These are phyloP conservation scores for Agrotis clavis DNA, from an alignment of 2,888 invertebrate species.

Conservation along the genomic window DNA sequence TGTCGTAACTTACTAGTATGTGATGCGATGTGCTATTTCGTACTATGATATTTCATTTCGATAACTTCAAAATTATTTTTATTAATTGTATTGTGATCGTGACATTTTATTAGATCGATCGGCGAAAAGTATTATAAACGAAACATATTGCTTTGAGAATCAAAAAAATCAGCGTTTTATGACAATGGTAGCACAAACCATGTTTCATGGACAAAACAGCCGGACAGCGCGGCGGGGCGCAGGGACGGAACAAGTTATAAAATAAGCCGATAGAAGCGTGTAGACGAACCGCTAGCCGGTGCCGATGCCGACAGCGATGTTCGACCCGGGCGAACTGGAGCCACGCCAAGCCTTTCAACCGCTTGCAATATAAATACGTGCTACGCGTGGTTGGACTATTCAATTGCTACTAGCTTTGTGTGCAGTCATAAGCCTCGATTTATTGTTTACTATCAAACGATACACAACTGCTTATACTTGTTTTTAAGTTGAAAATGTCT, in stretches of 20 bases:
- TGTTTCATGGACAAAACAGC: slow-evolving; percentile 60
- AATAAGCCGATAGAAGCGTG: slow-evolving; percentile 68
- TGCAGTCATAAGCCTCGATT: slow-evolving; percentile 55
- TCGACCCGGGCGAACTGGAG: slow-evolving; percentile 66
- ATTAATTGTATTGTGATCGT: background rate
- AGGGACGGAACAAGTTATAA: slow-evolving; percentile 70
- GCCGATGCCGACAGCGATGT: slow-evolving; percentile 60
- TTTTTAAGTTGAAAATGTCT: slow-evolving; percentile 2
- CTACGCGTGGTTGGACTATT: slow-evolving; percentile 68
- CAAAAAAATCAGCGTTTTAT: slow-evolving; percentile 56
- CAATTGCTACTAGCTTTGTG: slow-evolving; percentile 67
- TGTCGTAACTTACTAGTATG: background rate
- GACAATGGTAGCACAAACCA: slow-evolving; percentile 54
- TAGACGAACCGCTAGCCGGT: slow-evolving; percentile 59
- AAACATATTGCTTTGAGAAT: slow-evolving; percentile 18
- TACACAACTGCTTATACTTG: slow-evolving; percentile 5
- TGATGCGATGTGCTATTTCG: background rate
- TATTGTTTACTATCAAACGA: slow-evolving; percentile 50
- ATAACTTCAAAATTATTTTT: background rate
- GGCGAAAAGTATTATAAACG: slow-evolving; percentile 13
- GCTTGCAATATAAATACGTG: slow-evolving; percentile 66
- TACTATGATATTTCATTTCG: background rate
- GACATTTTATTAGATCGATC: background rate
- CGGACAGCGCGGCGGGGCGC: slow-evolving; percentile 38
- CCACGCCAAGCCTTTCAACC: slow-evolving; percentile 67